phyloP scores from a whole-genome alignment of 2,797 vertebrate species.

The Dicrostonyx torquatus region DNA sequence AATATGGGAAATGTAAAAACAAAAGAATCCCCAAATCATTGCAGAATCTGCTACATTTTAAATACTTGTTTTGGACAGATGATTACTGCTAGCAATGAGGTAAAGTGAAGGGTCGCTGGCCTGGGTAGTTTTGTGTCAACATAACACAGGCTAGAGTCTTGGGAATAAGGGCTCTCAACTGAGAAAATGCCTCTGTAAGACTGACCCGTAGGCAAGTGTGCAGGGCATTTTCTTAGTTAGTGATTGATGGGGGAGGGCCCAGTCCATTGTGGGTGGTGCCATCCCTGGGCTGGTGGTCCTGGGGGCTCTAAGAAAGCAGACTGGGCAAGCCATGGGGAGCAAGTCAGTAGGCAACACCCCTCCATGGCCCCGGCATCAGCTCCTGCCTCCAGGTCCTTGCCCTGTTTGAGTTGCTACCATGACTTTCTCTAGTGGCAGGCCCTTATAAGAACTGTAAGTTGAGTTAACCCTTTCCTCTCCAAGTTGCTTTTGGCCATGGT shows the following conservation, averaged over 20 bases:
- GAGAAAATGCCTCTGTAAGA: not conserved
- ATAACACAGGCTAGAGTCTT: no score
- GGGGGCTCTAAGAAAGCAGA: not conserved
- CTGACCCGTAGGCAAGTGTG: not conserved
- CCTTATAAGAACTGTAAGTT: not conserved
- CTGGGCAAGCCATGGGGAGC: not conserved
- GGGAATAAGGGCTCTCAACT: not conserved
- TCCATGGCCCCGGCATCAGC: not conserved
- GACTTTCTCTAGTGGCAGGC: not conserved
- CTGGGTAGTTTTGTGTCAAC: not conserved
- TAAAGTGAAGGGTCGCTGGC: not conserved
- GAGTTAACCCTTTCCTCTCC: not conserved
- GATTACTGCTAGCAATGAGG: constrained; percentile 11
- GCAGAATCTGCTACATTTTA: constrained; percentile 24
- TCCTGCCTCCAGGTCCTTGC: not conserved
- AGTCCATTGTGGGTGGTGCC: not conserved
- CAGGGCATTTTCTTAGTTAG: not conserved
- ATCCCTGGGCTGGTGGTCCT: not conserved
- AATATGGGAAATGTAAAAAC: not conserved
- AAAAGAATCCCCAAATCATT: not conserved
- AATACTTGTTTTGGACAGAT: constrained; percentile 44
- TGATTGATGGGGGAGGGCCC: not conserved
- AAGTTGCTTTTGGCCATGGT: not conserved
- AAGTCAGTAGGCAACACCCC: not conserved
- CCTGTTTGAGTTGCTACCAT: not conserved